phyloP scores from a whole-genome alignment of 2,113 vertebrate genomes.

The Castor canadensis region DNA sequence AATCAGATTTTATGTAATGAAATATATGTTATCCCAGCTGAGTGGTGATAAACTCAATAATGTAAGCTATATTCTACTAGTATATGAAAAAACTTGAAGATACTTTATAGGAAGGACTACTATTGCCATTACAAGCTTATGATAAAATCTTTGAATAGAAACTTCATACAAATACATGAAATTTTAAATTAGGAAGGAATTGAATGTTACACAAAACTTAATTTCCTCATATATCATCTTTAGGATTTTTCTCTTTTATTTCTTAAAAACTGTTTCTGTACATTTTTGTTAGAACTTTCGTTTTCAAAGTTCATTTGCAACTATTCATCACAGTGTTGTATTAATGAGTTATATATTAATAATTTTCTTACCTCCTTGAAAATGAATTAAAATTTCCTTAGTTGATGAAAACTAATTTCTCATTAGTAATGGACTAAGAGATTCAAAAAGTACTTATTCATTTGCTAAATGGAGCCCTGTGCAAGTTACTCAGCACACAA shows the following conservation, averaged over 20 bases:
- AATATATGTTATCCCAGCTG: neutral
- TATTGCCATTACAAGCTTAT: neutral
- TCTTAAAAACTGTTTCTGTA: neutral
- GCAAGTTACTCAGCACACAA: neutral
- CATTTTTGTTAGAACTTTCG: neutral
- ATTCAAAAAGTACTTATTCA: neutral
- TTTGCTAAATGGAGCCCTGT: neutral
- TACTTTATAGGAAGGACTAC: neutral
- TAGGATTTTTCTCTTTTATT: neutral
- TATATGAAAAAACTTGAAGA: slow-evolving; percentile 25
- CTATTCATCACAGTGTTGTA: neutral
- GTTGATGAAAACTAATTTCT: neutral
- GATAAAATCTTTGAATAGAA: slow-evolving; percentile 26
- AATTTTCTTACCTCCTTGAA: neutral
- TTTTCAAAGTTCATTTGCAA: neutral
- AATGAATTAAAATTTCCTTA: neutral
- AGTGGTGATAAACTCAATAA: neutral
- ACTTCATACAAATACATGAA: neutral
- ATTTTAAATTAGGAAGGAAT: neutral
- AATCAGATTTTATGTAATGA: neutral
- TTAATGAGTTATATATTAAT: neutral
- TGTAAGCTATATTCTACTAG: neutral
- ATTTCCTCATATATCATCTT: neutral
- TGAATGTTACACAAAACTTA: neutral
- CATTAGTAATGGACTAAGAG: neutral